These are phyloP conservation scores for Chymomyza costata DNA, from an alignment of 1,140 invertebrate genomes.

Conservation along the genomic window DNA sequence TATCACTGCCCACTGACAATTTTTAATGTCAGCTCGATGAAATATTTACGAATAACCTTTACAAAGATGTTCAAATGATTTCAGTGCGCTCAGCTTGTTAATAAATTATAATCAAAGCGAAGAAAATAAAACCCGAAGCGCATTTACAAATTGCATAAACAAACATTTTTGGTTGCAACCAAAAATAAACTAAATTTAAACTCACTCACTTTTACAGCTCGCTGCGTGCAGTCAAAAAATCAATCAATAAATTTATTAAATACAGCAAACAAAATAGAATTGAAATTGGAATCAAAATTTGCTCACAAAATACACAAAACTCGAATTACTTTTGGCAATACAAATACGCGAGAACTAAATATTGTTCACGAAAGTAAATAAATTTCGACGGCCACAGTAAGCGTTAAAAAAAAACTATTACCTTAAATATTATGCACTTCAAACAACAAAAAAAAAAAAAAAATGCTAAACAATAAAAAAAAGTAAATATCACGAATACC, in stretches of 20 bases:
- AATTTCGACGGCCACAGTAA: no score
- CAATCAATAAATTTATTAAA: constrained; percentile 7
- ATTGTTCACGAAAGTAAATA: no score
- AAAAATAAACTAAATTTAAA: constrained; percentile 22
- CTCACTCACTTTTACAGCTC: constrained; percentile 15
- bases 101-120: background rate
- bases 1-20: constrained; percentile 4
- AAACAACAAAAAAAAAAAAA: no score
- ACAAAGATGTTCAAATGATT: background rate
- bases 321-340: no score
- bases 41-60: background rate
- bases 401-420: no score
- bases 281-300: constrained; percentile 2
- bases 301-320: background rate
- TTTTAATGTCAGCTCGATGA: background rate
- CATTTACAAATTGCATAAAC: background rate
- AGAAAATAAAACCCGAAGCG: no score
- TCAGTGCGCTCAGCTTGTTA: background rate
- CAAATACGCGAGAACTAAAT: no score
- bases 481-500: no score
- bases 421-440: no score
- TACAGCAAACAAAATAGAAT: constrained; percentile 5
- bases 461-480: no score
- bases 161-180: constrained; percentile 2
- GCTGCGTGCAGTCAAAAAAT: no score